These are phyloP conservation scores for Drosophila cardini DNA, from an alignment of 1,140 invertebrate species.

Conservation along the genomic window DNA sequence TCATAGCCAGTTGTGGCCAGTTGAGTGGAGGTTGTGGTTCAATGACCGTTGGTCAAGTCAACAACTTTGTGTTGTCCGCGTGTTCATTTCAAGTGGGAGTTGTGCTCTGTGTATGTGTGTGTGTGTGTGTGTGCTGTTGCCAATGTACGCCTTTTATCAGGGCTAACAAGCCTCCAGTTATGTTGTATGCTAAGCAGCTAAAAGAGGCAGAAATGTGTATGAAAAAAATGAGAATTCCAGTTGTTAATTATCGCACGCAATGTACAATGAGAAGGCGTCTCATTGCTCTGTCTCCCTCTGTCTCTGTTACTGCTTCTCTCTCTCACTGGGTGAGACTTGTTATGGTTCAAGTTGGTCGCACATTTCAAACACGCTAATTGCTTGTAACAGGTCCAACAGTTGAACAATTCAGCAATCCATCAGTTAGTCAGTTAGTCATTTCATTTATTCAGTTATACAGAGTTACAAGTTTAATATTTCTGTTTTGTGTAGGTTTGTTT, in stretches of 20 bases:
- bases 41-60: conserved; percentile 62
- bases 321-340: not conserved
- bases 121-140: conserved; percentile 15
- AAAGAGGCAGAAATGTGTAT: not conserved
- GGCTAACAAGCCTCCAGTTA: conserved; percentile 66
- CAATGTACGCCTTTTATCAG: conserved; percentile 64
- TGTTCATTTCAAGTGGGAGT: conserved; percentile 58
- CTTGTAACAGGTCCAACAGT: conserved; percentile 15
- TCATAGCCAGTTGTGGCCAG: conserved; percentile 29
- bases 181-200: conserved; percentile 76
- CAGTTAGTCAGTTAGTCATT: conserved; percentile 15
- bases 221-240: conserved; percentile 41
- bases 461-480: conserved; percentile 36
- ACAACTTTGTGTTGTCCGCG: conserved; percentile 43
- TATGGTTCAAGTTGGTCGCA: conserved; percentile 33
- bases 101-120: conserved; percentile 5
- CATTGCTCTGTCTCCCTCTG: not conserved
- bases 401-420: conserved; percentile 25
- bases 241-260: conserved; percentile 81
- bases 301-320: conserved; percentile 5
- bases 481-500: conserved; percentile 20
- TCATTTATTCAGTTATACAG: conserved; percentile 6
- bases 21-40: conserved; percentile 44
- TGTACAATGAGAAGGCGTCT: conserved; percentile 26
- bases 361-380: conserved; percentile 49